Base-by-base conservation (phyloP, 2,113 vertebrate genomes). In the Zosterops japonicus region DNA sequence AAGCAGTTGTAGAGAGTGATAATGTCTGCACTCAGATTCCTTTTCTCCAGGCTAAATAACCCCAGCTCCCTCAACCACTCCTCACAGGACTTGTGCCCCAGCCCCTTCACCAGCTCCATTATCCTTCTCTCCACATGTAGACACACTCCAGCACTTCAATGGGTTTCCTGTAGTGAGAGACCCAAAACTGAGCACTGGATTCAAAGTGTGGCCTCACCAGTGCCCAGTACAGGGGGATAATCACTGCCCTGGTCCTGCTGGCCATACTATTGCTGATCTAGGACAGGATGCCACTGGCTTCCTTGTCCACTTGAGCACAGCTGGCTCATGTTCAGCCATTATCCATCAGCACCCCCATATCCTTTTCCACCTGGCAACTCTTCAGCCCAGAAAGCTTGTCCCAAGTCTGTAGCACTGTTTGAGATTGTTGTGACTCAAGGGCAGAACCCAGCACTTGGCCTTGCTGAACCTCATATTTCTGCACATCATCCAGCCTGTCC, bases 91-190 rank as follows among this genome's bases (percentile, higher is more conserved):
- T 33, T 25, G 39, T 35, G 12, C 9, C 31, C 18, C 23, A 52
- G 33, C 23, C 9, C 5, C 4, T 46, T 60, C 22, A 36, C 27
- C 27, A 59, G 14, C 17, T 23, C 46, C 14, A 14, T 5, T 53
- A 3, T 12, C 18, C 46, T 60, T 28, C 33, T 33, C 33, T 36
- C 33, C 22, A 28, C 18, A 19, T 2, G 1, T 2, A 25, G 31
- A 52, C 14, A 15, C 0, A 1, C 4, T 68, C 8, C 22, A 33
- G 12, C 27, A 19, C 8, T 29, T 60, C 33, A 31, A 0, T 25
- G 10, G 33, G 4, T 49, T 75, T 50, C 16, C 11, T n/a, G 23
- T 14, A 33, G 27, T 39, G 12, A 47, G 22, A 8, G 70, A 12
- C 42, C 19, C 42, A 76, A 41, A 50, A 31, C 20, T 52, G 46